Evolutionary conservation across 2,888 invertebrate genomes (phyloP).

Genomic region (Trissolcus brochymenae): DNA sequence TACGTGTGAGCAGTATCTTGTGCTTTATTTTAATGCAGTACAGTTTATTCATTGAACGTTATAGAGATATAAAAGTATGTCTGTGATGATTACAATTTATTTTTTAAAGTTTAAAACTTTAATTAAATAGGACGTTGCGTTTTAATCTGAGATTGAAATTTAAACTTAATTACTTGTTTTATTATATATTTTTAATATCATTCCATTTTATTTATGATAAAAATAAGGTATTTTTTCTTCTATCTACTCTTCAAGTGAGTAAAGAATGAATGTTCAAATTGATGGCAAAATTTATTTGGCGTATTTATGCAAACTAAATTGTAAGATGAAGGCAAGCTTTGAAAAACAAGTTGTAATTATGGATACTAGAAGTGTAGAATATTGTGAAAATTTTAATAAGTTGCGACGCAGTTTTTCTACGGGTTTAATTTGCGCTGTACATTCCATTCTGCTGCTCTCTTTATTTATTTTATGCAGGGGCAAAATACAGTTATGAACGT

Average conservation of each 20-base stretch:
- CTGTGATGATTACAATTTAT: constrained; percentile 52
- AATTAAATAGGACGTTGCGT: background rate
- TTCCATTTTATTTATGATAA: background rate
- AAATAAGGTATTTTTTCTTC: background rate
- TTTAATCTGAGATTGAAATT: constrained; percentile 1
- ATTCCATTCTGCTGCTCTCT: constrained; percentile 41
- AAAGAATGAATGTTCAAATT: background rate
- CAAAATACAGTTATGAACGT: constrained; percentile 12
- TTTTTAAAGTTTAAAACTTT: constrained; percentile 28
- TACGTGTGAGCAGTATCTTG: constrained; percentile 3
- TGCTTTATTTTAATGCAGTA: constrained; percentile 8
- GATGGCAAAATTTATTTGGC: background rate
- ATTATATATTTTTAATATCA: background rate
- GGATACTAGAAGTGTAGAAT: constrained; percentile 17
- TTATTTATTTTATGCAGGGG: constrained; percentile 5
- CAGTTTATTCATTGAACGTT: constrained; percentile 17
- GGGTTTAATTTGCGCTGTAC: constrained; percentile 26
- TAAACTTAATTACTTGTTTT: background rate
- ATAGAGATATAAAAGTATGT: constrained; percentile 30
- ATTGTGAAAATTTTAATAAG: constrained; percentile 13
- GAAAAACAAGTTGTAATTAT: constrained; percentile 50
- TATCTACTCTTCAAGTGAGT: constrained; percentile 10
- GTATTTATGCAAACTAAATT: background rate
- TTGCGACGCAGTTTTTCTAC: no score
- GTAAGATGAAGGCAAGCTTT: constrained; percentile 24